Conservation (phyloP, 1,140 invertebrate species). For the Delia radicum region DNA sequence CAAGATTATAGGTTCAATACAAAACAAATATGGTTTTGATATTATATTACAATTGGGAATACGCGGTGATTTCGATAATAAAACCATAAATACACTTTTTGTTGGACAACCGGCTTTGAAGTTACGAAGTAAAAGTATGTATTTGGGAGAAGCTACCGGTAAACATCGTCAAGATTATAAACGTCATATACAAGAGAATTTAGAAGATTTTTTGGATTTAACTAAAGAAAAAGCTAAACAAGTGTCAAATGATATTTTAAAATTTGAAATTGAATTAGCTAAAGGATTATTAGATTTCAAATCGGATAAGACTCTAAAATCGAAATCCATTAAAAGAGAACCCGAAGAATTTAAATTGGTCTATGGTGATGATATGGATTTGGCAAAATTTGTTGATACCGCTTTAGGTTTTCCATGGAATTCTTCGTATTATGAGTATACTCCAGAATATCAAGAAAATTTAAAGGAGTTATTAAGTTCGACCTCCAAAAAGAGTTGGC, state of each 20-base stretch:
- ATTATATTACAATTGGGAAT: constrained; percentile 38
- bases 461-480: constrained; percentile 27
- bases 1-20: constrained; percentile 39
- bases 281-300: constrained; percentile 28
- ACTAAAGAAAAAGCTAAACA: constrained; percentile 25
- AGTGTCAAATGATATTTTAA: constrained; percentile 33
- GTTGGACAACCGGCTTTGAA: constrained; percentile 39
- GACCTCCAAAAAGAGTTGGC: constrained; percentile 31
- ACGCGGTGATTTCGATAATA: constrained; percentile 27
- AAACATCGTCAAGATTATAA: constrained; percentile 25
- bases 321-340: constrained; percentile 29
- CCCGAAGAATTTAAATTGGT: constrained; percentile 27
- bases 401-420: constrained; percentile 32
- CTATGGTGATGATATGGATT: constrained; percentile 31
- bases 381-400: constrained; percentile 36
- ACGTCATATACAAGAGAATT: constrained; percentile 17
- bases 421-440: constrained; percentile 39
- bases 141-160: constrained; percentile 13
- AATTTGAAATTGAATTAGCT: constrained; percentile 34
- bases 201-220: constrained; percentile 34
- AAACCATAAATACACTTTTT: constrained; percentile 29
- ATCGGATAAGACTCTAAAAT: constrained; percentile 28
- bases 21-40: constrained; percentile 40
- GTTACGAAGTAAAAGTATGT: constrained; percentile 21
- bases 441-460: constrained; percentile 35